These are phyloP conservation scores for Sapajus apella DNA, from an alignment of 2,113 vertebrate species.

Conservation along the genomic window DNA sequence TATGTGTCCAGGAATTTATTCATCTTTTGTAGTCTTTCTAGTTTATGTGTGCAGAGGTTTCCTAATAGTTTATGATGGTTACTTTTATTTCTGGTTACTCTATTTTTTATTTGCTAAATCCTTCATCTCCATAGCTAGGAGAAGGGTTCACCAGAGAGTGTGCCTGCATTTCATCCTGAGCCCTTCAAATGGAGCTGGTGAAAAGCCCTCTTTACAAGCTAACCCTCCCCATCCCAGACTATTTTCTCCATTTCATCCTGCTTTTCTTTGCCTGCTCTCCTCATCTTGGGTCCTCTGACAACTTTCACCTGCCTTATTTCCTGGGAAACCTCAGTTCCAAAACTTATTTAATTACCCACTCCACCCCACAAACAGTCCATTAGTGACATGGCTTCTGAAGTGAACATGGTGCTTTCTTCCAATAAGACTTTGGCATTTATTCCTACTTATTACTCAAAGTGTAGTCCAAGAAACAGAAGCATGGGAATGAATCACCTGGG, in stretches of 20 bases:
- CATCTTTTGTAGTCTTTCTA: too few relatives aligned
- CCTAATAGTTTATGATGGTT: too few relatives aligned
- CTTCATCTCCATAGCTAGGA: neutral
- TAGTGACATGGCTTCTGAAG: neutral
- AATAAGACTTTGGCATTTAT: neutral
- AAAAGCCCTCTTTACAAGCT: neutral
- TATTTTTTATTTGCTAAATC: neutral
- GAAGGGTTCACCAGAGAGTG: neutral
- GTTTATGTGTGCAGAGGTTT: too few relatives aligned
- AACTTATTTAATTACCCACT: neutral
- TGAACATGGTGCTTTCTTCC: neutral
- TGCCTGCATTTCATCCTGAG: neutral
- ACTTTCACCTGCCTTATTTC: neutral
- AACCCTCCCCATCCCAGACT: neutral
- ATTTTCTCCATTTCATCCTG: neutral
- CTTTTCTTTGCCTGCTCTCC: neutral
- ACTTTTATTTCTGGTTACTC: too few relatives aligned
- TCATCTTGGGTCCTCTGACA: neutral
- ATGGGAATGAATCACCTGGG: neutral
- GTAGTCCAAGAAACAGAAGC: neutral
- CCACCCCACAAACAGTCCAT: neutral
- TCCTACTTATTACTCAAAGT: neutral
- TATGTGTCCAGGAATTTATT: too few relatives aligned
- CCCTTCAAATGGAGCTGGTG: neutral
- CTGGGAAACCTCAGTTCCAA: neutral